Conservation (phyloP, 2,113 vertebrate species). For the Paralichthys olivaceus region DNA sequence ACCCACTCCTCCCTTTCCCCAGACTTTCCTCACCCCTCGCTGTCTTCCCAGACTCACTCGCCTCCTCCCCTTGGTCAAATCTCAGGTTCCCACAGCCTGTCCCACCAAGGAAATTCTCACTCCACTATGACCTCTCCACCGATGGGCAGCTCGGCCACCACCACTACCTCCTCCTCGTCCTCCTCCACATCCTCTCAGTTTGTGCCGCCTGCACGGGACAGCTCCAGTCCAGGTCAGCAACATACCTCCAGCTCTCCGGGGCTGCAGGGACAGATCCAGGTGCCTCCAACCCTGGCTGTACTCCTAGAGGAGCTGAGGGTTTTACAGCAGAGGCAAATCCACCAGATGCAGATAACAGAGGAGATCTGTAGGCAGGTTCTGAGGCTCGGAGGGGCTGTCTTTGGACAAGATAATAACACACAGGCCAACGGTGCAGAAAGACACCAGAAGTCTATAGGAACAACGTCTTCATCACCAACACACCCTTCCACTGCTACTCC, state of each 20-base stretch:
- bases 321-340: conserved; percentile 92
- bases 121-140: conserved; percentile 84
- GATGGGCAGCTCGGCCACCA: conserved; percentile 83
- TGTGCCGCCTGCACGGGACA: conserved; percentile 69
- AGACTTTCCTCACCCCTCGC: conserved; percentile 83
- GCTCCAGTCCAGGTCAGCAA: conserved; percentile 79
- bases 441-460: conserved; percentile 61
- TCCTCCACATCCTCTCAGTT: conserved; percentile 75
- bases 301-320: conserved; percentile 91
- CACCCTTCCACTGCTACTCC: conserved; percentile 67
- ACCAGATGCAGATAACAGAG: conserved; percentile 96
- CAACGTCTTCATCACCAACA: conserved; percentile 69
- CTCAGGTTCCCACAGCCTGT: conserved; percentile 63
- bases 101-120: conserved; percentile 77
- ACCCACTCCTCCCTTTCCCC: conserved; percentile 85
- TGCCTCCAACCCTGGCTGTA: conserved; percentile 83
- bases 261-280: conserved; percentile 69
- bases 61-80: conserved; percentile 75
- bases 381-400: conserved; percentile 84
- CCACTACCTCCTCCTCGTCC: conserved; percentile 79
- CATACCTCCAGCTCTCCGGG: conserved; percentile 75
- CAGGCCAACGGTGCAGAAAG: conserved; percentile 61
- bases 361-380: conserved; percentile 93
- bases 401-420: conserved; percentile 79
- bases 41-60: conserved; percentile 83